Percentiles rank a stretch among this genome's conserved stretches.
phyloP scores from a whole-genome alignment of 2,113 vertebrate genomes.

The Gambusia holbrooki region DNA sequence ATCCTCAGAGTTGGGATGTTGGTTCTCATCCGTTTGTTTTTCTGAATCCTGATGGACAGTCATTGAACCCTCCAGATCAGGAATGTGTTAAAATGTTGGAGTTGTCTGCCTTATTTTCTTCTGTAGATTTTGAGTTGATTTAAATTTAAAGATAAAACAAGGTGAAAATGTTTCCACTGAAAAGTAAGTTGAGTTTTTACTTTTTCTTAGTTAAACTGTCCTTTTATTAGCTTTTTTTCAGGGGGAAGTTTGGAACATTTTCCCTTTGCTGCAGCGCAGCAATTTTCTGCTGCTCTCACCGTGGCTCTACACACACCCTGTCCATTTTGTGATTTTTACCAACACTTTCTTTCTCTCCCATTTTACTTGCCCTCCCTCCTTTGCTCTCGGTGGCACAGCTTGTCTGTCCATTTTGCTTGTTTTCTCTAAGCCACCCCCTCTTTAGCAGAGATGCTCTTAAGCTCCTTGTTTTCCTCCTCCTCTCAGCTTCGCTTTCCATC shows the following conservation, averaged over 20 bases:
- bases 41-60: neutral
- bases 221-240: neutral
- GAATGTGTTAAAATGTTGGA: neutral
- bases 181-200: neutral
- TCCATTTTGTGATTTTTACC: conserved; percentile 54
- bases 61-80: neutral
- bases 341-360: conserved; percentile 12
- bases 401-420: conserved; percentile 62
- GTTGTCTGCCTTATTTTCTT: neutral
- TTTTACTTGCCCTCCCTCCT: conserved; percentile 1
- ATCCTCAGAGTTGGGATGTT: neutral
- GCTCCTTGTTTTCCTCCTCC: conserved; percentile 64
- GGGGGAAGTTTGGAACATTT: conserved; percentile 1
- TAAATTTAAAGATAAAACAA: neutral
- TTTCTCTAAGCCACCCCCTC: conserved; percentile 64
- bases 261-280: conserved; percentile 13
- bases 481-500: conserved; percentile 48
- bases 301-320: conserved; percentile 17
- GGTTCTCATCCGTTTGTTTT: neutral
- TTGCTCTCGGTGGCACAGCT: conserved; percentile 31
- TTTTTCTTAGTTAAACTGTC: conserved; percentile 7
- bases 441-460: conserved; percentile 71
- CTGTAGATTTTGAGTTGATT: neutral
- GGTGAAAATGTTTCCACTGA: neutral
- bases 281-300: conserved; percentile 28